phyloP scores from a whole-genome alignment of 2,888 invertebrate genomes.

The Cactoblastis cactorum region DNA sequence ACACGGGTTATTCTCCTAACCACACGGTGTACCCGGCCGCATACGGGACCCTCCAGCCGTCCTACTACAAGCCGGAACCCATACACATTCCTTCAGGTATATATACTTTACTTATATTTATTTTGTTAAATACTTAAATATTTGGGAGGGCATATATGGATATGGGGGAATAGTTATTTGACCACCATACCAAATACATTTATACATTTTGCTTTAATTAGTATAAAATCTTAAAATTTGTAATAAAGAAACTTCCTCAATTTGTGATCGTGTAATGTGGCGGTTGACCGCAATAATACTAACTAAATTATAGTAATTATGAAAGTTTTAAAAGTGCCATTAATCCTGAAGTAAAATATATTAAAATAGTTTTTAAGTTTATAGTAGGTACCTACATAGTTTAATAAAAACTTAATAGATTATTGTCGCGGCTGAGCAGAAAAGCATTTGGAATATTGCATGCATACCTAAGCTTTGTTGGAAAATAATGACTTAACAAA shows the following conservation, averaged over 20 bases:
- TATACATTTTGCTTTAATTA: slow-evolving; percentile 17
- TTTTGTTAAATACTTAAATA: not conserved
- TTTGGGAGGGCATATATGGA: not conserved
- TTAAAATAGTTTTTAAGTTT: no score
- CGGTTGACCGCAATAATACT: slow-evolving; percentile 48
- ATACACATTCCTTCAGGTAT: slow-evolving; percentile 82
- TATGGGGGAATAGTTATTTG: not conserved
- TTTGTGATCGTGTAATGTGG: slow-evolving; percentile 45
- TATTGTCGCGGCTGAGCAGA: no score
- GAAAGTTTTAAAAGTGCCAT: slow-evolving; percentile 14
- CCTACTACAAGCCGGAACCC: slow-evolving; percentile 77
- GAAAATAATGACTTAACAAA: no score
- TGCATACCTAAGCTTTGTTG: no score
- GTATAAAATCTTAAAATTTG: slow-evolving; percentile 21
- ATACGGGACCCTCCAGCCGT: slow-evolving; percentile 77
- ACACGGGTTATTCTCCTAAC: slow-evolving; percentile 76
- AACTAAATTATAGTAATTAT: slow-evolving; percentile 23
- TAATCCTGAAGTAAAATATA: no score
- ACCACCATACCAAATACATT: not conserved
- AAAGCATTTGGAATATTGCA: no score
- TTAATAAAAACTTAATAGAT: no score
- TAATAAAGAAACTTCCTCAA: slow-evolving; percentile 45
- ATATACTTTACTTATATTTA: slow-evolving; percentile 17
- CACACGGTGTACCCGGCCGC: slow-evolving; percentile 71
- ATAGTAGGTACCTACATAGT: no score